phyloP scores from a whole-genome alignment of 2,888 invertebrate genomes.

The Ophion slaviceki region DNA sequence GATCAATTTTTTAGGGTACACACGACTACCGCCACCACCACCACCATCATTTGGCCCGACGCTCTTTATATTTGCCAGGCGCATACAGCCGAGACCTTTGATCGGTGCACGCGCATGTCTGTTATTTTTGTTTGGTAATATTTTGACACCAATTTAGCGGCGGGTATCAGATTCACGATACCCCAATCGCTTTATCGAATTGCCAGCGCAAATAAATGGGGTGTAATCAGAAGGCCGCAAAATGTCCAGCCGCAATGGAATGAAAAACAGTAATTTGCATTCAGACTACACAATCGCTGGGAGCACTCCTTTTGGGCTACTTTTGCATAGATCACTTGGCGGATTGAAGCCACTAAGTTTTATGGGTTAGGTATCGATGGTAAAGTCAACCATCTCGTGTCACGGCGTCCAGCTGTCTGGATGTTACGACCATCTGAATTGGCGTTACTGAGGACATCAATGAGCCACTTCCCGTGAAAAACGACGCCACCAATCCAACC shows the following conservation, averaged over 20 bases:
- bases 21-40: conserved; percentile 4
- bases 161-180: conserved; percentile 56
- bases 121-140: conserved; percentile 73
- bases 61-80: conserved; percentile 47
- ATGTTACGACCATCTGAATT: too few relatives aligned
- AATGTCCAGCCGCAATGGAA: not conserved
- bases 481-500: too few relatives aligned
- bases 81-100: conserved; percentile 25
- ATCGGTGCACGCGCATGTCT: conserved; percentile 47
- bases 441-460: too few relatives aligned
- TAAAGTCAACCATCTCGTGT: too few relatives aligned
- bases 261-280: not conserved
- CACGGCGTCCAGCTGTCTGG: too few relatives aligned
- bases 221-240: conserved; percentile 18
- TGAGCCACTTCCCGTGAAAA: too few relatives aligned
- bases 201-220: conserved; percentile 20
- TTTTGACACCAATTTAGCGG: conserved; percentile 74
- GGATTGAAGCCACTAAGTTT: too few relatives aligned
- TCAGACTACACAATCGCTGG: not conserved
- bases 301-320: not conserved
- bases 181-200: conserved; percentile 45
- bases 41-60: not conserved
- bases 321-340: not conserved
- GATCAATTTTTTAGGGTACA: conserved; percentile 56
- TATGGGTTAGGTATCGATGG: too few relatives aligned